Conservation (phyloP, 2,797 vertebrate genomes). For the Halcyon chelicuti region DNA sequence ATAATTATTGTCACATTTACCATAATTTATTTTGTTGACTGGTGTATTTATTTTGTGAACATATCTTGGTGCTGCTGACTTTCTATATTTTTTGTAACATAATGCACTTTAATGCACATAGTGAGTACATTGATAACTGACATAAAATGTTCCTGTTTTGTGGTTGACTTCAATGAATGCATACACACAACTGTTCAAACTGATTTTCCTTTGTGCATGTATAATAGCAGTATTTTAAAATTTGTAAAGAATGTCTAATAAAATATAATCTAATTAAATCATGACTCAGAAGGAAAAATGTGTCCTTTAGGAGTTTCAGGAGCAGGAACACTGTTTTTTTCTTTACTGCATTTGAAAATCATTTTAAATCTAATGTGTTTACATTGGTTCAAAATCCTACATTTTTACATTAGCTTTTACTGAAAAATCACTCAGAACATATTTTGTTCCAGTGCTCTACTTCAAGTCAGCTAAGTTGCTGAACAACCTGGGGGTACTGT, state of each 20-base stretch:
- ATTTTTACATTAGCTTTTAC: constrained; percentile 75
- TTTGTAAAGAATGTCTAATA: constrained; percentile 86
- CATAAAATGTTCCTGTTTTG: constrained; percentile 82
- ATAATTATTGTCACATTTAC: constrained; percentile 86
- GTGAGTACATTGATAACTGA: constrained; percentile 84
- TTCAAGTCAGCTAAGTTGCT: not conserved
- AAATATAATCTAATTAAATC: constrained; percentile 81
- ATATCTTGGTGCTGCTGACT: constrained; percentile 95
- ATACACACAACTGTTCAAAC: constrained; percentile 74
- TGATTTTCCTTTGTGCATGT: constrained; percentile 79
- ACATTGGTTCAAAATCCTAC: constrained; percentile 42
- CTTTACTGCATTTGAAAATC: constrained; percentile 61
- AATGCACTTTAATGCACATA: constrained; percentile 98
- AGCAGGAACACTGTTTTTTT: constrained; percentile 33
- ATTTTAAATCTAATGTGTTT: constrained; percentile 61
- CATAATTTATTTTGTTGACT: constrained; percentile 95
- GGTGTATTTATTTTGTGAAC: constrained; percentile 98
- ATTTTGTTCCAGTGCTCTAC: constrained; percentile 36
- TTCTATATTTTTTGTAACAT: constrained; percentile 94
- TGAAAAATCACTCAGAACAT: constrained; percentile 59
- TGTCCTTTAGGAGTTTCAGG: constrained; percentile 59
- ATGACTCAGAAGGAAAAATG: constrained; percentile 53
- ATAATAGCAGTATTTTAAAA: constrained; percentile 82
- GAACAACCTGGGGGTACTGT: not conserved
- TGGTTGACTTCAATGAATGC: constrained; percentile 87